These are phyloP conservation scores for Asarcornis scutulata DNA, from an alignment of 2,113 vertebrate species.

Conservation along the genomic window DNA sequence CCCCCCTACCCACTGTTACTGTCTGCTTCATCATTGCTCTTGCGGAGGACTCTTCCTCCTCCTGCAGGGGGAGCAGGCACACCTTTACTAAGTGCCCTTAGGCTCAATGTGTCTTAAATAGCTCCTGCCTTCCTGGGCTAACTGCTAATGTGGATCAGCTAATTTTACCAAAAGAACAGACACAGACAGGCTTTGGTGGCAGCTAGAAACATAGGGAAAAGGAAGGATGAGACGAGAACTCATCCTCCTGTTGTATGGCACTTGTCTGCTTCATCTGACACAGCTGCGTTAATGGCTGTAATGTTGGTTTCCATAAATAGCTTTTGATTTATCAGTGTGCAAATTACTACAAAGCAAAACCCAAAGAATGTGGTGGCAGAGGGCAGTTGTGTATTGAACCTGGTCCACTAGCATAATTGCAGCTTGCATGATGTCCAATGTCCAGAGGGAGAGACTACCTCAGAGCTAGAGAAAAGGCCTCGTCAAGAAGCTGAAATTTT, in stretches of 20 bases:
- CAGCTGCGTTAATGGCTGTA: not conserved
- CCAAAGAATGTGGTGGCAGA: not conserved
- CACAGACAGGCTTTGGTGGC: not conserved
- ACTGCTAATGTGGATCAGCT: not conserved
- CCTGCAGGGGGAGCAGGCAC: not conserved
- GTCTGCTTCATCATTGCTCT: not conserved
- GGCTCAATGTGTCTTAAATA: constrained; percentile 57
- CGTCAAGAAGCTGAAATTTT: not conserved
- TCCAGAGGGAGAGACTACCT: constrained; percentile 18
- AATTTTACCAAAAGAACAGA: not conserved
- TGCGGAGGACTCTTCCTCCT: not conserved
- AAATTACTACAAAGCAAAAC: not conserved
- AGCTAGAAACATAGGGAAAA: not conserved
- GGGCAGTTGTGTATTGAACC: not conserved
- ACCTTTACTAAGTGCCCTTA: constrained; percentile 57
- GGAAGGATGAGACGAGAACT: not conserved
- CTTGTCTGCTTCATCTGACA: not conserved
- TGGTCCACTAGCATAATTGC: fast-evolving
- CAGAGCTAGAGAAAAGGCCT: not conserved
- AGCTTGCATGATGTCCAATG: not conserved
- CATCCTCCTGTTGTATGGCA: not conserved
- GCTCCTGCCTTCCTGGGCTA: constrained; percentile 1
- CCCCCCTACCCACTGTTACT: not conserved
- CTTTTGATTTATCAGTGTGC: not conserved
- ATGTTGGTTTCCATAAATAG: not conserved